Base-by-base conservation (phyloP, 2,113 vertebrate genomes). In the Neoarius graeffei region DNA sequence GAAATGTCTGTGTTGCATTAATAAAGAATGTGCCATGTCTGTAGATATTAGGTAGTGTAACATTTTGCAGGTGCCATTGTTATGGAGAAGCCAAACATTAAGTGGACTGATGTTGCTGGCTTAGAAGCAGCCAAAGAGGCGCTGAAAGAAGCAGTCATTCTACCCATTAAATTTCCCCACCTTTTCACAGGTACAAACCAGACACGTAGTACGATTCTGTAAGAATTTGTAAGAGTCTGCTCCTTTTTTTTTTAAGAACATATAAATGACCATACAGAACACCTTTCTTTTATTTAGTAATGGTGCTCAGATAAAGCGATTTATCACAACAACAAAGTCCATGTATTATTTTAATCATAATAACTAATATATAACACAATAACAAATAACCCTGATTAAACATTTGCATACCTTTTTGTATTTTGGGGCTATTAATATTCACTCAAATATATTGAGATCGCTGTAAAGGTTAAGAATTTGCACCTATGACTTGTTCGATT, bases 101-200 rank as follows among this genome's bases (percentile, higher is more conserved):
- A 98, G 90, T 99, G 98, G 98, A 97, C 84, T 0, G 98, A 99
- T 0, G 98, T 99, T 88, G 98, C 98, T 0, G 98, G 98, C 0
- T 94, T 99, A 88, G 98, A 99, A 89, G 97, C 97, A 59, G 98
- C 98, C 19, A 99, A 99, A 91, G 98, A 99, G 71, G 98, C 98
- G 0, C 95, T 99, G 89, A 99, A 99, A 93, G 98, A 99, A 91
- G 98, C 98, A 0, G 98, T 99, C 88, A 99, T 99, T 93, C 94
- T 99, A 88, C 98, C 98, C 84, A 99, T 99, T 92, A 99, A 99
- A 86, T 99, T 99, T 91, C 98, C 98, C 0, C 98, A 99, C 93
- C 94, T 99, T 42, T 99, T 99, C 86, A 99, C 98, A 80, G 98
- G 98, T 95, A 86, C 52, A 50, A 7, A 64, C n/a, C 3, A 83